These are phyloP conservation scores for Reticulitermes speratus DNA, from an alignment of 1,140 invertebrate genomes.

Conservation along the genomic window DNA sequence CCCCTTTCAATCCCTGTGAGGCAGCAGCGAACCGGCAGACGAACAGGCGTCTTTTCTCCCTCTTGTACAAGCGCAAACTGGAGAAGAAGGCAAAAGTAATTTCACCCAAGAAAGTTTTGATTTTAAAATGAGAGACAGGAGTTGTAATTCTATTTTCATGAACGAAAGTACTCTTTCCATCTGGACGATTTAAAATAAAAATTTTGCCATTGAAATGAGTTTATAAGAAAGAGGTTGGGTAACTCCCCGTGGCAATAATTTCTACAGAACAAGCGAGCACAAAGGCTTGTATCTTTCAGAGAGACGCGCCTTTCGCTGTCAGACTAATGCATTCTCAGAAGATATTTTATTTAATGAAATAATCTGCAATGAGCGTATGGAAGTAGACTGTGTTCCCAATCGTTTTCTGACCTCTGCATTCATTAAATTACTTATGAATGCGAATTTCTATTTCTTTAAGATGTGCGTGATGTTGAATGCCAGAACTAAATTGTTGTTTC, in stretches of 20 bases:
- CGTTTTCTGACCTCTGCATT: neutral
- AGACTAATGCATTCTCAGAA: neutral
- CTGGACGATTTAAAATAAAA: slow-evolving; percentile 31
- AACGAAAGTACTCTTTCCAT: slow-evolving; percentile 29
- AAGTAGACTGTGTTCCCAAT: neutral
- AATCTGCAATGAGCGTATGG: neutral
- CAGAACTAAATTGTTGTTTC: too few relatives aligned
- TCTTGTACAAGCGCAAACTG: slow-evolving; percentile 3
- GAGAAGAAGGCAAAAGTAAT: slow-evolving; percentile 29
- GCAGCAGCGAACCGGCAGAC: neutral
- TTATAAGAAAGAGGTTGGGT: neutral
- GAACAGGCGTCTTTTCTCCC: neutral
- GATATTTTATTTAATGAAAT: neutral
- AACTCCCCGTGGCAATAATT: neutral
- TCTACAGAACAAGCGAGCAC: neutral
- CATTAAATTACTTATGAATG: neutral
- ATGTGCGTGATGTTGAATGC: neutral
- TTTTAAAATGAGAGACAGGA: slow-evolving; percentile 34
- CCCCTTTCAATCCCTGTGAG: neutral
- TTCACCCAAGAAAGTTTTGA: slow-evolving; percentile 32
- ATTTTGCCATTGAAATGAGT: slow-evolving; percentile 26
- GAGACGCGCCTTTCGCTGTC: neutral
- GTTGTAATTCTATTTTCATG: slow-evolving; percentile 32
- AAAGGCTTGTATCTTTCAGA: slow-evolving; percentile 3
- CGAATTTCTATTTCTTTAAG: neutral